Percentiles rank a stretch among this genome's conserved stretches.
These are phyloP conservation scores for Ectobius pallidus DNA, from an alignment of 2,888 invertebrate species.

Conservation along the genomic window DNA sequence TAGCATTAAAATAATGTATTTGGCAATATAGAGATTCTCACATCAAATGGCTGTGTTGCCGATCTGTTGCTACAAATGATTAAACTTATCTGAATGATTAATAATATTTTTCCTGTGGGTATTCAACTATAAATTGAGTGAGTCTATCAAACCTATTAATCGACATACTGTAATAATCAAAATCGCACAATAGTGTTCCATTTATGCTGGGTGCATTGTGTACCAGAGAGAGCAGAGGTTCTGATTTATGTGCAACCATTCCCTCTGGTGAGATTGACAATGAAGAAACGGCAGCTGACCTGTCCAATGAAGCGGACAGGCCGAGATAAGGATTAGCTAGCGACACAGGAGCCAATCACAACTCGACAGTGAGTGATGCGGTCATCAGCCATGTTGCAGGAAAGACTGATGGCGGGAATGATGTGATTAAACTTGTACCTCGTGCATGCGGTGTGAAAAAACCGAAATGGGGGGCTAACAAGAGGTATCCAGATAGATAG, in stretches of 20 bases:
- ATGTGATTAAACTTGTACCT: slow-evolving; percentile 25
- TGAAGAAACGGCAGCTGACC: slow-evolving; percentile 31
- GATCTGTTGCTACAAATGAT: no score
- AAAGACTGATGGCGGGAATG: slow-evolving; percentile 30
- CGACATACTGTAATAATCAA: no score
- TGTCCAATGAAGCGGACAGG: slow-evolving; percentile 35
- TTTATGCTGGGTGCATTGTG: not conserved
- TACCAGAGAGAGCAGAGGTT: not conserved
- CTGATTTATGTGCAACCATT: slow-evolving; percentile 19
- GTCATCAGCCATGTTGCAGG: slow-evolving; percentile 37
- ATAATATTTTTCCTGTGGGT: no score
- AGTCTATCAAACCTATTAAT: no score
- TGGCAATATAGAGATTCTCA: no score
- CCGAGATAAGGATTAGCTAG: slow-evolving; percentile 34
- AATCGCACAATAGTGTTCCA: not conserved
- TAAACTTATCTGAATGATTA: no score
- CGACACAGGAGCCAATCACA: slow-evolving; percentile 36
- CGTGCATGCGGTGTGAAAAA: not conserved
- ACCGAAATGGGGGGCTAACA: not conserved
- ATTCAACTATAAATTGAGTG: no score
- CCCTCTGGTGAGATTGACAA: slow-evolving; percentile 31
- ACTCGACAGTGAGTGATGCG: slow-evolving; percentile 39
- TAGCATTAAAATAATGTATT: no score
- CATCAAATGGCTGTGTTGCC: no score
- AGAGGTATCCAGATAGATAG: slow-evolving; percentile 23